Conservation (phyloP, 2,797 vertebrate species). For the Benthosema pterotum region DNA sequence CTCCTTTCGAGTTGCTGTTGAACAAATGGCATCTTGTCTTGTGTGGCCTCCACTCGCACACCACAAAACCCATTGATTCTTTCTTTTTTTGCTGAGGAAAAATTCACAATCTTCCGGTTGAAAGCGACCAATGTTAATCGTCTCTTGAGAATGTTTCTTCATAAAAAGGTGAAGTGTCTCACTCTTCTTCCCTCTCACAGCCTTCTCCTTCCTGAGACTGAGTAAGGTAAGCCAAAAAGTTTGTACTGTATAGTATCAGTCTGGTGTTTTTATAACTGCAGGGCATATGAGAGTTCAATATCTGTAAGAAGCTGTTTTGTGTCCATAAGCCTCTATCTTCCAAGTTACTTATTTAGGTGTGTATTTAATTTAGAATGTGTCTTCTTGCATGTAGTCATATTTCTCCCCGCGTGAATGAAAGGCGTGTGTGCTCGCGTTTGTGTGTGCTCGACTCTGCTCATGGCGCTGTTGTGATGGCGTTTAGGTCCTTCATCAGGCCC, state of each 20-base stretch:
- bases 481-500: constrained; percentile 99
- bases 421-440: constrained; percentile 9
- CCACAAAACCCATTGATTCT: constrained; percentile 41
- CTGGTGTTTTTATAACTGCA: constrained; percentile 52
- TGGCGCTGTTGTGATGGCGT: constrained; percentile 95
- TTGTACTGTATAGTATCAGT: constrained; percentile 62
- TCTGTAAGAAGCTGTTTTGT: constrained; percentile 53
- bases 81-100: constrained; percentile 58
- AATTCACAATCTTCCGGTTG: constrained; percentile 74
- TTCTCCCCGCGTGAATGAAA: not conserved
- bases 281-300: constrained; percentile 37
- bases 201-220: constrained; percentile 83
- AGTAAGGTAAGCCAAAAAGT: constrained; percentile 72
- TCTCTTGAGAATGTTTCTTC: constrained; percentile 75
- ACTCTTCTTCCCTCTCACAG: constrained; percentile 63
- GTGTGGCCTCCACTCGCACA: constrained; percentile 48
- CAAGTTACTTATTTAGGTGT: constrained; percentile 46
- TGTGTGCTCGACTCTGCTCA: constrained; percentile 67
- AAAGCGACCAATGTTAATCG: constrained; percentile 67
- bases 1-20: constrained; percentile 69
- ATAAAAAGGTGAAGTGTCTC: constrained; percentile 71
- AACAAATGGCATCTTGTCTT: constrained; percentile 57
- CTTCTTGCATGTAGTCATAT: constrained; percentile 25
- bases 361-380: constrained; percentile 35
- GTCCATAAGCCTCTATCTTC: constrained; percentile 61